Base-by-base conservation (phyloP, 2,888 invertebrate genomes). In the Phrixothrix hirtus region DNA sequence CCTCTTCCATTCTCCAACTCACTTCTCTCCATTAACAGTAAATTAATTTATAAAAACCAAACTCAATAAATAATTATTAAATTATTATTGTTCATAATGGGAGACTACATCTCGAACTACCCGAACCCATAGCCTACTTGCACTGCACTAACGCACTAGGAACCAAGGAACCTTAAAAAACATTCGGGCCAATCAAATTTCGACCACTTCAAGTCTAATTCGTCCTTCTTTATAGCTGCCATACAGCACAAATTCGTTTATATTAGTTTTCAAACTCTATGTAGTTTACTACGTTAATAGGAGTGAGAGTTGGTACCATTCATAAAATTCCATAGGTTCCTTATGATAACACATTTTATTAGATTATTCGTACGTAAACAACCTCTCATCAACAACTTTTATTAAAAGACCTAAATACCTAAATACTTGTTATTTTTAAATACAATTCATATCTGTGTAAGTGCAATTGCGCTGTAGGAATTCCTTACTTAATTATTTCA, bases 111-210 rank as follows among this genome's bases (percentile, higher is more conserved):
- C 58, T 61, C 63, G 60, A 51, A 59, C 61, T 55, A 56, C 62
- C 64, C 67, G 62, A 60, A 59, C 66, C 60, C 66, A 61, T 62
- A 63, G 67, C 63, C 68, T 64, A 65, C 65, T 67, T 62, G 64
- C 64, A 63, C 54, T 63, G 64, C 62, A 68, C 69, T 69, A 68
- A 61, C 63, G 67, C 66, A 66, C 67, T 67, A 65, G 59, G 55
- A 58, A 62, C 57, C 55, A 55, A 66, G 65, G 65, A 68, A 69
- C 68, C 70, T 70, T 69, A 68, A 71, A 70, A 70, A 70, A 68
- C 61, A 63, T 66, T 62, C 65, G 68, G 68, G 67, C 72, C 72
- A 71, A 71, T 71, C 66, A 67, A 67, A 68, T 62, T 63, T 61
- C 54, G 55, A 36, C 55, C 29, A 41, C 38, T 50, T 37, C 31